A percentile compares a stretch with the other conserved stretches of the same genome.
These are phyloP conservation scores for Scaptomyza pallida DNA, from an alignment of 1,140 invertebrate species.

Conservation along the genomic window DNA sequence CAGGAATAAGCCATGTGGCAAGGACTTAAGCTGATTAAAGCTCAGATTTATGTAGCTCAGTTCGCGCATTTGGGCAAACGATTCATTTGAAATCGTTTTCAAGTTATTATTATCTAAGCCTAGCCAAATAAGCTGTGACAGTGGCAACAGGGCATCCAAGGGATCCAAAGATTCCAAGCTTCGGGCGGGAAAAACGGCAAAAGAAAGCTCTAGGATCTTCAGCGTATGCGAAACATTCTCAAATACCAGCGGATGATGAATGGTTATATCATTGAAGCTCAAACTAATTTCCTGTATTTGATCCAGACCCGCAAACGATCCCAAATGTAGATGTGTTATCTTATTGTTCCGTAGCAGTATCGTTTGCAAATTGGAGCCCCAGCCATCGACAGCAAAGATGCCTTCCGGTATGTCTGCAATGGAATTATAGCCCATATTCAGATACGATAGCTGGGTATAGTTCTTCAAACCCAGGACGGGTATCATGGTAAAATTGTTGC, in stretches of 20 bases:
- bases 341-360: conserved; percentile 93
- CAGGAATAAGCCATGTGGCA: conserved; percentile 88
- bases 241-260: conserved; percentile 91
- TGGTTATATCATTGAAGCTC: conserved; percentile 93
- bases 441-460: conserved; percentile 89
- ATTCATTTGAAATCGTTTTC: conserved; percentile 88
- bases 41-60: conserved; percentile 94
- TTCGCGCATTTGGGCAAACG: conserved; percentile 86
- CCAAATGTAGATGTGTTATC: conserved; percentile 89
- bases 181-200: conserved; percentile 91
- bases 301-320: conserved; percentile 89
- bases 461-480: conserved; percentile 88
- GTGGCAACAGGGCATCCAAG: conserved; percentile 88
- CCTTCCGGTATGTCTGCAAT: conserved; percentile 90
- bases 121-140: conserved; percentile 91
- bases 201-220: conserved; percentile 93
- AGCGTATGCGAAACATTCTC: conserved; percentile 89
- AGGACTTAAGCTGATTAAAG: conserved; percentile 90
- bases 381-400: conserved; percentile 88
- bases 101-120: conserved; percentile 95
- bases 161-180: conserved; percentile 86
- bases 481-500: conserved; percentile 90
- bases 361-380: conserved; percentile 92
- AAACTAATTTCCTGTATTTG: conserved; percentile 93
- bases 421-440: conserved; percentile 94